These are phyloP conservation scores for Lasioglossum lativentre DNA, from an alignment of 2,888 invertebrate genomes.

Conservation along the genomic window DNA sequence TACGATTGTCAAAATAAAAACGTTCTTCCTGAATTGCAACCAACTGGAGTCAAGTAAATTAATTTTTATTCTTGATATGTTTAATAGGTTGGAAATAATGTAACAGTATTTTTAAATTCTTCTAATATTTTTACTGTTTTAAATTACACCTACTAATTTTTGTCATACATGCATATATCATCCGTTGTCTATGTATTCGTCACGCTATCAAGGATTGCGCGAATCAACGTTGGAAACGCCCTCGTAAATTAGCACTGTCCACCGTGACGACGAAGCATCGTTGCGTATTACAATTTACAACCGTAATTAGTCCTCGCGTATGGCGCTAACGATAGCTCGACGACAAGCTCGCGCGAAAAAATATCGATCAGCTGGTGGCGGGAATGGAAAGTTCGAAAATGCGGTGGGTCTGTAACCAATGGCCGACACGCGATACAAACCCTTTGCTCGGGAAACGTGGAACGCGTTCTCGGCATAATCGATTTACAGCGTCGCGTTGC, in stretches of 20 bases:
- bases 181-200: too few relatives aligned
- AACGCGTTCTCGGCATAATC: not conserved
- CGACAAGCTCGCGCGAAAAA: not conserved
- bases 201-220: not conserved
- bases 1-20: too few relatives aligned
- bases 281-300: conserved; percentile 3
- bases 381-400: not conserved
- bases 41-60: too few relatives aligned
- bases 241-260: not conserved
- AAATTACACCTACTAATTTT: too few relatives aligned
- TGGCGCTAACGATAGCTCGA: not conserved
- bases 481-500: not conserved
- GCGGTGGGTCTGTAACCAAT: not conserved
- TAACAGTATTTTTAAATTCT: too few relatives aligned
- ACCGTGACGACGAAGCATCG: not conserved
- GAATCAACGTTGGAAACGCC: not conserved
- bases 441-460: not conserved
- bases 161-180: too few relatives aligned
- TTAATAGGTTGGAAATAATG: too few relatives aligned
- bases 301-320: conserved; percentile 51
- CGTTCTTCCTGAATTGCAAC: too few relatives aligned
- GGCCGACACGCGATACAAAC: not conserved
- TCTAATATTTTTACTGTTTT: too few relatives aligned
- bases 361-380: not conserved
- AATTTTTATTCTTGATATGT: too few relatives aligned